Percentiles rank a stretch among this genome's conserved stretches.
phyloP scores from a whole-genome alignment of 2,797 vertebrate genomes.

The Cygnus olor region DNA sequence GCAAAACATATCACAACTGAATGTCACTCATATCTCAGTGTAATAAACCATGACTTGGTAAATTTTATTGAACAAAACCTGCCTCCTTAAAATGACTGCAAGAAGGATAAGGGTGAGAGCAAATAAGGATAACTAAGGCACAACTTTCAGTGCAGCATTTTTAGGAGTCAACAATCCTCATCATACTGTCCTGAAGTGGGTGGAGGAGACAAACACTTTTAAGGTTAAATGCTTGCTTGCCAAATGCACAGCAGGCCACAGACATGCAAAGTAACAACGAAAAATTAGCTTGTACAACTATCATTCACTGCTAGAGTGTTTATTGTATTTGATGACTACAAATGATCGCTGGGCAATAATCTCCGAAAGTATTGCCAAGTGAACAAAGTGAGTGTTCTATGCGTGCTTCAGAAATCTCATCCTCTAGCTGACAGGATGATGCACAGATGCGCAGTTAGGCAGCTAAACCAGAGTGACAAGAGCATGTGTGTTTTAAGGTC shows the following conservation, averaged over 20 bases:
- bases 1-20: neutral
- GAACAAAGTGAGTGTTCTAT: neutral
- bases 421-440: neutral
- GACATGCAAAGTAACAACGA: neutral
- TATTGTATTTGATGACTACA: neutral
- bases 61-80: neutral
- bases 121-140: neutral
- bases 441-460: neutral
- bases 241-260: neutral
- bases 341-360: neutral
- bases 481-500: neutral
- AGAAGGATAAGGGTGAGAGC: neutral
- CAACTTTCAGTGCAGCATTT: neutral
- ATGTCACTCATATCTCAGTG: neutral
- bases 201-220: neutral
- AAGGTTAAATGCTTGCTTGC: neutral
- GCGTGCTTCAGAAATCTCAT: neutral
- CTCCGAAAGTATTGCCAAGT: neutral
- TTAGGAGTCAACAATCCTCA: neutral
- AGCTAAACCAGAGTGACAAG: neutral
- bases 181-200: neutral
- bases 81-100: neutral
- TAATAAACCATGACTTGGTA: neutral
- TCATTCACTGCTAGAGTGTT: neutral
- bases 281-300: neutral